Percentiles rank a stretch among this genome's conserved stretches.
Evolutionary conservation across 2,113 vertebrate species (phyloP).

Genomic region (Psittacara wagleri): DNA sequence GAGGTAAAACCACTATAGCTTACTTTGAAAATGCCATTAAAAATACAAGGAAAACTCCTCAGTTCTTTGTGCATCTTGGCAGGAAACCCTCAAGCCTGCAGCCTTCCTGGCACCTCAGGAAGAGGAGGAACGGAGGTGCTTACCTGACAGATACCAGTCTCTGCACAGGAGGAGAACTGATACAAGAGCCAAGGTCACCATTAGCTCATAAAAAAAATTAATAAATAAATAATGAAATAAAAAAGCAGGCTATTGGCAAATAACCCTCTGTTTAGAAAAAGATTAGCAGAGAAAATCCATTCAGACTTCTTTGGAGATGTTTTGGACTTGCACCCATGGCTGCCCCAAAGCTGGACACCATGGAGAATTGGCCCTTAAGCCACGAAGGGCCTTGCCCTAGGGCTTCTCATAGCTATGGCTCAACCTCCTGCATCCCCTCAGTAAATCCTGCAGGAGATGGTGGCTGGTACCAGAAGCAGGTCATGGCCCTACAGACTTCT

Average conservation of each 20-base stretch:
- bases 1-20: not conserved
- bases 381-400: fast-evolving
- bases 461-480: not conserved
- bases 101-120: not conserved
- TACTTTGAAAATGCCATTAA: not conserved
- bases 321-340: not conserved
- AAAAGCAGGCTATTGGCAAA: not conserved
- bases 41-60: not conserved
- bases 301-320: not conserved
- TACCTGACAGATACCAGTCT: not conserved
- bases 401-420: not conserved
- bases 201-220: not conserved
- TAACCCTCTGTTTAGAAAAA: not conserved
- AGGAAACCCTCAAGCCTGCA: not conserved
- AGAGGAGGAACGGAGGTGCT: fast-evolving
- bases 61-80: not conserved
- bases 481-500: not conserved
- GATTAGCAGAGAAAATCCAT: not conserved
- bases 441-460: not conserved
- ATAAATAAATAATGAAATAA: not conserved
- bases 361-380: not conserved
- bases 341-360: not conserved
- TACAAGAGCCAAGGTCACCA: fast-evolving
- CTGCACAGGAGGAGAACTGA: not conserved
- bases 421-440: not conserved